Percentiles rank a stretch among this genome's conserved stretches.
Conservation (phyloP, 2,797 vertebrate species). For the Urosaurus nigricauda region DNA sequence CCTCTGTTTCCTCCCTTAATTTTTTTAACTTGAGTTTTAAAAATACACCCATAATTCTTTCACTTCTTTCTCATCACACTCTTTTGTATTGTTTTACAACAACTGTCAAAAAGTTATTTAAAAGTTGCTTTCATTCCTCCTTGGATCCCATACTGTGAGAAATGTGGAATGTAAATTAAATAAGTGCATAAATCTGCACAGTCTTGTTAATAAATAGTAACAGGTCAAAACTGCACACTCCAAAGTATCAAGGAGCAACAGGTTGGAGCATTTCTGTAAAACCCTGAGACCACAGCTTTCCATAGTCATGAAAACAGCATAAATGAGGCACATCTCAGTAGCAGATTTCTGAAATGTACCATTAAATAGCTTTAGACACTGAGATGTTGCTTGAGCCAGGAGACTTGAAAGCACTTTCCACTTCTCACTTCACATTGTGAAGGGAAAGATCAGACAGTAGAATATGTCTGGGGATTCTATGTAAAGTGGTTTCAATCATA, state of each 20-base stretch:
- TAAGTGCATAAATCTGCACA: no score
- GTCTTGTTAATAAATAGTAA: no score
- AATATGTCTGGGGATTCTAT: slow-evolving; percentile 11
- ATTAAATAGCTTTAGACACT: background rate
- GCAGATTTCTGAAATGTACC: background rate
- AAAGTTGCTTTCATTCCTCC: no score
- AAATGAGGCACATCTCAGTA: background rate
- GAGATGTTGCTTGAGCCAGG: slow-evolving; percentile 4
- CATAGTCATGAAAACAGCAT: background rate
- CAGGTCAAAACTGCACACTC: background rate
- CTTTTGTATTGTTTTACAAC: background rate
- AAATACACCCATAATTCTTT: background rate
- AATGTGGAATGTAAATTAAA: no score
- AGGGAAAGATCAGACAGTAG: background rate
- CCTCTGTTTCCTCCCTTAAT: background rate
- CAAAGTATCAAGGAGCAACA: background rate
- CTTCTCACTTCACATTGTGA: background rate
- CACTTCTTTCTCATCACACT: background rate
- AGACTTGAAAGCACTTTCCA: slow-evolving; percentile 9
- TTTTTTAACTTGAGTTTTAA: background rate
- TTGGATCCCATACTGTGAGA: no score
- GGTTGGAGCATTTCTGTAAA: background rate
- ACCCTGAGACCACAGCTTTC: background rate
- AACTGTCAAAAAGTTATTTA: no score
- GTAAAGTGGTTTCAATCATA: background rate